These are phyloP conservation scores for Nylanderia fulva DNA, from an alignment of 1,140 invertebrate genomes.

Conservation along the genomic window DNA sequence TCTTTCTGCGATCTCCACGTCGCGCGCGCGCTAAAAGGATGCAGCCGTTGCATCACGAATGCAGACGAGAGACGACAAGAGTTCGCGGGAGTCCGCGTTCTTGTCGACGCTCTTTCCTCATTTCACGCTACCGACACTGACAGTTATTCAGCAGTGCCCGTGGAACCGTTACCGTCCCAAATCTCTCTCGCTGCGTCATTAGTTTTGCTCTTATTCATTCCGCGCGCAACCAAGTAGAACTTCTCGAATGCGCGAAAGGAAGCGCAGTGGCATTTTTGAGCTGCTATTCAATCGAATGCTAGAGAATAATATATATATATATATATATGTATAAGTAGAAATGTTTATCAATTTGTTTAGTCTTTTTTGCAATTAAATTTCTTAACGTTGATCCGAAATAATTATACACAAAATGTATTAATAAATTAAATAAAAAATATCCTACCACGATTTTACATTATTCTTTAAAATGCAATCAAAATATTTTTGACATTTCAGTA, in stretches of 20 bases:
- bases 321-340: too few relatives aligned
- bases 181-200: conserved; percentile 71
- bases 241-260: neutral
- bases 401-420: neutral
- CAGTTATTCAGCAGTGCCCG: conserved; percentile 49
- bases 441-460: neutral
- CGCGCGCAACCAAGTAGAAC: conserved; percentile 22
- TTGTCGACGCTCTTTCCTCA: conserved; percentile 58
- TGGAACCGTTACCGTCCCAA: conserved; percentile 62
- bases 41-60: conserved; percentile 31
- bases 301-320: too few relatives aligned
- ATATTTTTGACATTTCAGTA: neutral
- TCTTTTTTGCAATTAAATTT: too few relatives aligned
- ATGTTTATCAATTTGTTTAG: too few relatives aligned
- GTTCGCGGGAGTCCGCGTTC: conserved; percentile 29
- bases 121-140: conserved; percentile 45
- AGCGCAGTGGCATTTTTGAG: neutral
- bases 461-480: neutral
- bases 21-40: neutral
- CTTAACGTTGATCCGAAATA: too few relatives aligned
- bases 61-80: conserved; percentile 1
- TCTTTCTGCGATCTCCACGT: neutral
- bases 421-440: neutral
- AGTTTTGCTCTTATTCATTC: conserved; percentile 69
- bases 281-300: too few relatives aligned